These are phyloP conservation scores for Podarcis lilfordi DNA, from an alignment of 2,797 vertebrate species.

Conservation along the genomic window DNA sequence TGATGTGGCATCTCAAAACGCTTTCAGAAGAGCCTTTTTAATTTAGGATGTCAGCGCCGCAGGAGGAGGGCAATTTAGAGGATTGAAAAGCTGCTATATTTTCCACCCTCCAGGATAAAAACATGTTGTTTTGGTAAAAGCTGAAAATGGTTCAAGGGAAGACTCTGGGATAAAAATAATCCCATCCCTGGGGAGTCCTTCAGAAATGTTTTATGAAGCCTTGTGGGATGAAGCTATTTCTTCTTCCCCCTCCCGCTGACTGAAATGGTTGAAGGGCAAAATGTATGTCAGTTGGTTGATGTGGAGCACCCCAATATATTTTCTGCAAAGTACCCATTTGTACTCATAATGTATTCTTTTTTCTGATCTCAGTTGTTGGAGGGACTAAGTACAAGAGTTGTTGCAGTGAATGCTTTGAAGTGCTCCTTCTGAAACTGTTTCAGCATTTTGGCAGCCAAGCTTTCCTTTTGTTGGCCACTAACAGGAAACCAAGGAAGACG, in stretches of 20 bases:
- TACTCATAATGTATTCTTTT: slow-evolving; percentile 13
- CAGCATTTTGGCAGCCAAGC: slow-evolving; percentile 15
- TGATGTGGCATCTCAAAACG: slow-evolving; percentile 43
- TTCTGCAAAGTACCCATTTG: slow-evolving; percentile 36
- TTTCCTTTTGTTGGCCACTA: background rate
- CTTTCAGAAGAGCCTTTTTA: slow-evolving; percentile 54
- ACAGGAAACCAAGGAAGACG: background rate
- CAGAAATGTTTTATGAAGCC: slow-evolving; percentile 54
- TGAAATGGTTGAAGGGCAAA: slow-evolving; percentile 54
- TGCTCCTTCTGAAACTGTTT: background rate
- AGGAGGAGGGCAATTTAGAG: slow-evolving; percentile 48
- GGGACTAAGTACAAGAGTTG: background rate
- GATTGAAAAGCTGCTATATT: slow-evolving; percentile 50
- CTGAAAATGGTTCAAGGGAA: slow-evolving; percentile 54
- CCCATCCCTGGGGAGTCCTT: slow-evolving; percentile 46
- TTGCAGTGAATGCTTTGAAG: slow-evolving; percentile 27
- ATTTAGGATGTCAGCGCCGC: slow-evolving; percentile 53
- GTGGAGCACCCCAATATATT: slow-evolving; percentile 29
- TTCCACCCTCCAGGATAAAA: slow-evolving; percentile 58
- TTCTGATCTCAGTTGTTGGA: background rate
- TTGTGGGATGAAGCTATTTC: slow-evolving; percentile 40
- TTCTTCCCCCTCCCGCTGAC: slow-evolving; percentile 22
- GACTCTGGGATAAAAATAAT: slow-evolving; percentile 62
- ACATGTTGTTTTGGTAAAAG: slow-evolving; percentile 60
- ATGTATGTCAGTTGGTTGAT: slow-evolving; percentile 22